These are phyloP conservation scores for Nerophis lumbriciformis DNA, from an alignment of 2,113 vertebrate genomes.

Conservation along the genomic window DNA sequence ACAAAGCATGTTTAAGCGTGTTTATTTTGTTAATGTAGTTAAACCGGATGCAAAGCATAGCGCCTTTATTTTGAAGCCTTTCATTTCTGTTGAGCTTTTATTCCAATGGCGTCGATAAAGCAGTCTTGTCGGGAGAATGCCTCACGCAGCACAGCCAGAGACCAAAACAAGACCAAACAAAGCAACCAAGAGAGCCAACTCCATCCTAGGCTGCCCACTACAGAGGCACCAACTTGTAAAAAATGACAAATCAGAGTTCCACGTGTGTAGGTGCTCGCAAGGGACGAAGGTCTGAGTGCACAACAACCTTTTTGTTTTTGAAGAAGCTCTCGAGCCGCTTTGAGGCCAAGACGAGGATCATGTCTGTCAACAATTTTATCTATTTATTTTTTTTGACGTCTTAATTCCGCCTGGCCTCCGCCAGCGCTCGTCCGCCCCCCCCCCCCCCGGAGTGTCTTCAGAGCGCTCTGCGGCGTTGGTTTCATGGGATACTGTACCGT, in stretches of 20 bases:
- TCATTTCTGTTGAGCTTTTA: no score
- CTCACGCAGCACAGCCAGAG: no score
- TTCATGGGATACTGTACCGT: constrained; percentile 58
- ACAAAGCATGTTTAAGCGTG: no score
- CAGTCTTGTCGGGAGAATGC: no score
- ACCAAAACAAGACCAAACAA: no score
- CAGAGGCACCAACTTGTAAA: no score
- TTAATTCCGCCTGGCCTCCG: constrained; percentile 40
- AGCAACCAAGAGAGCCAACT: no score
- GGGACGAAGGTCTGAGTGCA: constrained; percentile 26
- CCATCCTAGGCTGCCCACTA: no score
- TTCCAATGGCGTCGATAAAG: no score
- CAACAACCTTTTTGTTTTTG: constrained; percentile 32
- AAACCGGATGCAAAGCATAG: no score
- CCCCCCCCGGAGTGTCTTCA: constrained; percentile 54
- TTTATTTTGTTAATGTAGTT: no score
- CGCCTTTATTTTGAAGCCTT: no score
- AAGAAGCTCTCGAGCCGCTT: constrained; percentile 38
- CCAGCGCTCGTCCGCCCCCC: constrained; percentile 42
- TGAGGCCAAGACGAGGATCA: constrained; percentile 41
- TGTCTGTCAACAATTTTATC: constrained; percentile 45
- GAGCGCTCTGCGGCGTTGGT: constrained; percentile 27
- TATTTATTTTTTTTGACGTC: constrained; percentile 37
- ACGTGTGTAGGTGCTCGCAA: constrained; percentile 21
- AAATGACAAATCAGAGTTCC: neutral